A percentile compares a stretch with the other conserved stretches of the same genome.
These are phyloP conservation scores for Urocynchramus pylzowi DNA, from an alignment of 2,113 vertebrate genomes.

Conservation along the genomic window DNA sequence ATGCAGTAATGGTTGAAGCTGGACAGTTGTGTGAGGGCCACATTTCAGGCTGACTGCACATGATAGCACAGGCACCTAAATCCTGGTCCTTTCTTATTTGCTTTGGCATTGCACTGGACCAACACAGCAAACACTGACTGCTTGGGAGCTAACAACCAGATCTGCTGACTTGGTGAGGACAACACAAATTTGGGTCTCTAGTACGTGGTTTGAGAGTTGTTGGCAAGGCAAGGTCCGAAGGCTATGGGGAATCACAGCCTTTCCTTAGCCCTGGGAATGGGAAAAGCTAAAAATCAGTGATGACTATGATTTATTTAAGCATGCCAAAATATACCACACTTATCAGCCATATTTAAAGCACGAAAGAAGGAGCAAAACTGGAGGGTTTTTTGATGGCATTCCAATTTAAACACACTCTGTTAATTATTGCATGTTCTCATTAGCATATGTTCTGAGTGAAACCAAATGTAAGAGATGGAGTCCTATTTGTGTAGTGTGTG, in stretches of 20 bases:
- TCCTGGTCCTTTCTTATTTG: neutral
- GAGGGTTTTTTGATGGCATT: neutral
- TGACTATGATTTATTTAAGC: neutral
- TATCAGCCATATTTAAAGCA: neutral
- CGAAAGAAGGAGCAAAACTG: neutral
- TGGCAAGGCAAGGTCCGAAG: neutral
- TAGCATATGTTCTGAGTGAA: conserved; percentile 3
- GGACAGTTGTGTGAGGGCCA: neutral
- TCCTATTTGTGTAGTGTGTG: neutral
- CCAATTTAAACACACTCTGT: neutral
- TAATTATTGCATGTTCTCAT: conserved; percentile 22
- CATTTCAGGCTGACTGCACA: neutral
- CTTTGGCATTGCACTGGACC: neutral
- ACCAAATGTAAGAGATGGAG: neutral
- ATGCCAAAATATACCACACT: neutral
- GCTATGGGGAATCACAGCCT: neutral
- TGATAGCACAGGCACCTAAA: neutral
- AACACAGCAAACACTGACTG: neutral
- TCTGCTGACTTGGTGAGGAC: neutral
- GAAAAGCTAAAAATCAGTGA: neutral
- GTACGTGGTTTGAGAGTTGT: neutral
- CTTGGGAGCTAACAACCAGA: neutral
- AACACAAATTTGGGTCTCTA: neutral
- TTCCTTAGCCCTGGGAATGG: neutral
- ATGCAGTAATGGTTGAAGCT: neutral